Evolutionary conservation across 2,113 vertebrate species (phyloP).

Genomic region (Vireo altiloquus): DNA sequence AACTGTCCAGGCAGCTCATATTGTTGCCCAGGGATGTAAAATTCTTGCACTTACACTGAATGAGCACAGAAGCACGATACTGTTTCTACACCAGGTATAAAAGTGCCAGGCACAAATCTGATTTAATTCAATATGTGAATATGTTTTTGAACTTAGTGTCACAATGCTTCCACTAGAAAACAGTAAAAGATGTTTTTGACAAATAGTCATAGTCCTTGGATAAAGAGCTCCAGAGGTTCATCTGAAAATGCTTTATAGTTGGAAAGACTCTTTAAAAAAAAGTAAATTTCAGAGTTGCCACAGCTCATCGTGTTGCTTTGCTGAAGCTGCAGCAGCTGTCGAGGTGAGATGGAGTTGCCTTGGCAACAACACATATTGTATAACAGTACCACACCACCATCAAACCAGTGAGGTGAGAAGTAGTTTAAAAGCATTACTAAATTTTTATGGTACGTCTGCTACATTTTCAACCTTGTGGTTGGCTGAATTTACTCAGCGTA

Average conservation of each 20-base stretch:
- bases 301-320: neutral
- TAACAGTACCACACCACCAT: conserved; percentile 31
- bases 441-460: conserved; percentile 57
- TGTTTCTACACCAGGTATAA: conserved; percentile 9
- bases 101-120: neutral
- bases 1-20: neutral
- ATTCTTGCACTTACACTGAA: neutral
- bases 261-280: neutral
- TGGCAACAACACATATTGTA: conserved; percentile 50
- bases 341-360: conserved; percentile 54
- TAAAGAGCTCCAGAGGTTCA: neutral
- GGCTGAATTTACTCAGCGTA: conserved; percentile 18
- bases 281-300: neutral
- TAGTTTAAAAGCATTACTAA: conserved; percentile 54
- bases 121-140: neutral
- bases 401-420: conserved; percentile 56
- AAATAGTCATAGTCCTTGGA: neutral
- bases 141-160: neutral
- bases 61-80: neutral
- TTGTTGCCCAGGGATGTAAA: neutral
- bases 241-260: conserved; percentile 31
- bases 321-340: conserved; percentile 29
- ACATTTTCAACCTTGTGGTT: conserved; percentile 46
- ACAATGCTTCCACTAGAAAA: neutral
- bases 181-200: neutral